phyloP scores from a whole-genome alignment of 2,797 vertebrate species.

The Allobates femoralis region DNA sequence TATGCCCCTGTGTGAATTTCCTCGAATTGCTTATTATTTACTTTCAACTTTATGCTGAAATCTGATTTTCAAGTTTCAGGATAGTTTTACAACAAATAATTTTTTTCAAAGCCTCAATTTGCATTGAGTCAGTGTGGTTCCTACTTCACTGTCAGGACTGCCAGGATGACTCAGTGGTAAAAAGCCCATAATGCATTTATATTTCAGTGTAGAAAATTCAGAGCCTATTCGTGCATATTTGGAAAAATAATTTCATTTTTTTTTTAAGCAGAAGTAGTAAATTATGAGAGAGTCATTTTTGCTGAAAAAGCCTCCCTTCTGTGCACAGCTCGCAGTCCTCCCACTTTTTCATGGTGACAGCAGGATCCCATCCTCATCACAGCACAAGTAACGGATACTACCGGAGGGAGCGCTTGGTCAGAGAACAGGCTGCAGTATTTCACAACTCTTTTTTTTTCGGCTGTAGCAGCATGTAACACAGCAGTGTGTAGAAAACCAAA shows the following conservation, averaged over 20 bases:
- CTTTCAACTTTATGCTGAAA: background rate
- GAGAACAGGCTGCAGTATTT: slow-evolving; percentile 43
- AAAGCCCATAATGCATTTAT: slow-evolving; percentile 1
- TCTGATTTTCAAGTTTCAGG: background rate
- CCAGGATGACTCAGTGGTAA: slow-evolving; percentile 3
- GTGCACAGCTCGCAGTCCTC: slow-evolving; percentile 49
- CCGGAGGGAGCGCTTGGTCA: slow-evolving; percentile 46
- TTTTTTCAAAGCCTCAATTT: slow-evolving; percentile 3
- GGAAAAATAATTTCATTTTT: background rate
- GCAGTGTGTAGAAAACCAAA: slow-evolving; percentile 28
- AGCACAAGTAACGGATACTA: slow-evolving; percentile 27
- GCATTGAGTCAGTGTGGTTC: background rate
- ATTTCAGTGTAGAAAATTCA: background rate
- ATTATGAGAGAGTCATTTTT: slow-evolving; percentile 33
- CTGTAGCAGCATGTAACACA: slow-evolving; percentile 45
- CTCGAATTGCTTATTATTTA: background rate
- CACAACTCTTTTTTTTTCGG: slow-evolving; percentile 51
- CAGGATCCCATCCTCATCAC: slow-evolving; percentile 49
- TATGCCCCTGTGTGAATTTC: background rate
- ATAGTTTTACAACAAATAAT: background rate
- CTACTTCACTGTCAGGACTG: background rate
- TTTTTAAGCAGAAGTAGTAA: slow-evolving; percentile 13
- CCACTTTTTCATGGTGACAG: slow-evolving; percentile 42
- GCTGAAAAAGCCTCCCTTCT: slow-evolving; percentile 44
- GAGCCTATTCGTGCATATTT: background rate